Evolutionary conservation across 2,888 invertebrate species (phyloP).

Genomic region (Poecilobothrus nobilitatus): DNA sequence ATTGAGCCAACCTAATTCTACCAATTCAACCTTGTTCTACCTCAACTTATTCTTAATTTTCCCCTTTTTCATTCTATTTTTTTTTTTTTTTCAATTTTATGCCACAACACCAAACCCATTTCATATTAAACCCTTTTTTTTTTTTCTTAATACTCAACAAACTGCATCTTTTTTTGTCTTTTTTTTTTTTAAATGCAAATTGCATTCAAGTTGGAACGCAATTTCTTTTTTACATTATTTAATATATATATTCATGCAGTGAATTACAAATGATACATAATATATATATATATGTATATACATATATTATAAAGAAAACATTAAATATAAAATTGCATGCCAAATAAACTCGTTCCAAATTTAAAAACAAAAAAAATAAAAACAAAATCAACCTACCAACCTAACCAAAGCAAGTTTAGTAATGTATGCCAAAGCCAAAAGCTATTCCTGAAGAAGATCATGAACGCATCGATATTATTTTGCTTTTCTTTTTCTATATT

Average conservation of each 20-base stretch:
- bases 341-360: neutral
- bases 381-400: neutral
- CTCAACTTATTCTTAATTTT: neutral
- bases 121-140: neutral
- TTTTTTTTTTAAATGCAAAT: neutral
- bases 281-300: neutral
- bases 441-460: neutral
- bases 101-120: neutral
- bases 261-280: neutral
- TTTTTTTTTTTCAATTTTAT: too few species aligned
- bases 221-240: neutral
- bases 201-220: neutral
- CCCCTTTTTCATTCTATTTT: neutral
- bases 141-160: too few species aligned
- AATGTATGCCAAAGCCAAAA: slow-evolving; percentile 3
- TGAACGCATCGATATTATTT: neutral
- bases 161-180: neutral
- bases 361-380: too few species aligned
- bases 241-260: neutral
- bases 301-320: neutral
- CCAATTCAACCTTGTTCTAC: neutral
- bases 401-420: neutral
- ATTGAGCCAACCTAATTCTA: neutral
- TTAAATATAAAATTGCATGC: neutral
- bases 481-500: neutral